Percentiles rank a stretch among this genome's conserved stretches.
Evolutionary conservation across 2,113 vertebrate genomes (phyloP).

Genomic region (Butorides virescens): DNA sequence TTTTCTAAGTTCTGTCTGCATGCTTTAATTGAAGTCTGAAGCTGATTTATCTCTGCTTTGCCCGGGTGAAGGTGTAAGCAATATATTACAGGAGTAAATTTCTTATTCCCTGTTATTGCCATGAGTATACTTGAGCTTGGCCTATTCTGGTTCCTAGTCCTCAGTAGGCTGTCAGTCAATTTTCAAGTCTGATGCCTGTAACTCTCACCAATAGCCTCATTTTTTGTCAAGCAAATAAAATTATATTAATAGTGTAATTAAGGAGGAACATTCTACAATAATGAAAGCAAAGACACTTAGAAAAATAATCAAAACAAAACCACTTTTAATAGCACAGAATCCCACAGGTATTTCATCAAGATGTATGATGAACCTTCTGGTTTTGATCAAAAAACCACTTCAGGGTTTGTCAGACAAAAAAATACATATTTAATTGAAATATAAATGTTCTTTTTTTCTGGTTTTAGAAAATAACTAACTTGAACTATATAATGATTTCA

Average conservation of each 20-base stretch:
- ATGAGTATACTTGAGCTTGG: background rate
- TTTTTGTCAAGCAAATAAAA: background rate
- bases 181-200: background rate
- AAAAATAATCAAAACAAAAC: background rate
- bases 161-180: background rate
- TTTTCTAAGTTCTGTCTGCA: background rate
- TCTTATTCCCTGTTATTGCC: background rate
- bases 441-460: no score
- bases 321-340: background rate
- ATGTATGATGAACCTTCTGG: background rate
- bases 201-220: background rate
- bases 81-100: background rate
- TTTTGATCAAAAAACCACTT: background rate
- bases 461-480: background rate
- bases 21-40: background rate
- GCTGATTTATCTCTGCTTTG: background rate
- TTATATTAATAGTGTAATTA: background rate
- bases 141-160: background rate
- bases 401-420: background rate
- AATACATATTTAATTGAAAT: background rate
- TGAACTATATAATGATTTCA: background rate
- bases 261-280: background rate
- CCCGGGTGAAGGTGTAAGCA: background rate
- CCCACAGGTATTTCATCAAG: background rate
- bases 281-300: background rate